Evolutionary conservation across 2,888 invertebrate species (phyloP), one percentile per base, ranked within the genome.

Genomic region (Camptogramma bilineatum): DNA sequence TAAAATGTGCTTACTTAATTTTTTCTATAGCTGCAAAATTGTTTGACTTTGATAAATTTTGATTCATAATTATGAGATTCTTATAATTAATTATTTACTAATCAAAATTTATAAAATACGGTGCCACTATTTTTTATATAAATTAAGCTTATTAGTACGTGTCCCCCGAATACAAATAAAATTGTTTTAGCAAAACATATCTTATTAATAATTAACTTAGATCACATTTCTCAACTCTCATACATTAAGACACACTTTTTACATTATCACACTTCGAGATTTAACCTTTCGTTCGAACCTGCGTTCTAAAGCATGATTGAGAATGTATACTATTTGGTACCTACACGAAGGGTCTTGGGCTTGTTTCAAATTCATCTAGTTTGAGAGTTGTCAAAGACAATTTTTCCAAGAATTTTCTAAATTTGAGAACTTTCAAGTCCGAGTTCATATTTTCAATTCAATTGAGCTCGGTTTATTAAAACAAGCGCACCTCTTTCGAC

Each of bases 201-300:
- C 62, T 79, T 78, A 80, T 73, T 78, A 83, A 78, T 80, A 80
- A 79, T 83, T 83, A 84, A 78, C 78, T 84, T 85, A 90, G 76
- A 90, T 90, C 88, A 89, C 90, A 90, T 82, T 86, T 86, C 77
- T 81, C 82, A 82, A 81, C 77, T 79, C 76, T 64, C 83, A 84
- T 79, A 78, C 81, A 70, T 69, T 65, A 71, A 74, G 60, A 80
- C 80, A 87, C 79, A 77, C 80, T 78, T 80, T 80, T 74, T 78
- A 84, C 78, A 82, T 71, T 82, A 86, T 86, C 86, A 87, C 85
- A 84, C 87, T 75, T 80, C 72, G 79, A 82, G 77, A 84, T 84
- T 80, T 79, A 71, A 75, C 73, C 55, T 70, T 69, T 55, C 58
- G n/a, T 58, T 64, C 51, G 53, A 31, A 61, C 10, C 60, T 64